A percentile compares a stretch with the other conserved stretches of the same genome.
These are phyloP conservation scores for Neomonachus schauinslandi DNA, from an alignment of 2,113 vertebrate genomes.

Conservation along the genomic window DNA sequence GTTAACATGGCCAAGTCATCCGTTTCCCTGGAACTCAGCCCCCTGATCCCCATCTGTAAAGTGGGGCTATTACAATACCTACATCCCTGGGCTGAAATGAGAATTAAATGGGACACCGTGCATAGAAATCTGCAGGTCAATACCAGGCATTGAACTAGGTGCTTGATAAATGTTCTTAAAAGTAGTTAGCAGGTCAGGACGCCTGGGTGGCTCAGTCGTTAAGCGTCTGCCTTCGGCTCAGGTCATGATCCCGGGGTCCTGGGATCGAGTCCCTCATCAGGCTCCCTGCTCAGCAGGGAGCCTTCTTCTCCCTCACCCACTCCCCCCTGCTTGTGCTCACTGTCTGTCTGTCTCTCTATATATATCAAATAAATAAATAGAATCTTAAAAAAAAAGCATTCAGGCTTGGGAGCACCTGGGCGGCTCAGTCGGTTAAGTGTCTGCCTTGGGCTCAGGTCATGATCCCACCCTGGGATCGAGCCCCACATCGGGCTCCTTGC, in stretches of 20 bases:
- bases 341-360: not conserved
- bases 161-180: not conserved
- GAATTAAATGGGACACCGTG: not conserved
- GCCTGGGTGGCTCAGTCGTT: not conserved
- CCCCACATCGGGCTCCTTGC: accelerated
- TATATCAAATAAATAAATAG: not conserved
- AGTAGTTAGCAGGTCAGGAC: not conserved
- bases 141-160: not conserved
- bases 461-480: not conserved
- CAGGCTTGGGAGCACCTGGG: not conserved
- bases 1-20: not conserved
- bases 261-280: not conserved
- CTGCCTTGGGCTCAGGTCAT: not conserved
- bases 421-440: not conserved
- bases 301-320: no score
- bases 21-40: not conserved
- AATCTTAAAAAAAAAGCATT: not conserved
- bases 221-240: not conserved
- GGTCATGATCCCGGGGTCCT: not conserved
- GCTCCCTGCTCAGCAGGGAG: no score
- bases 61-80: not conserved
- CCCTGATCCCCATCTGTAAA: not conserved
- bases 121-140: not conserved
- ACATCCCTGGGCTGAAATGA: not conserved
- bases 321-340: not conserved